Evolutionary conservation across 2,113 vertebrate species (phyloP).

Genomic region (Alethe diademata): DNA sequence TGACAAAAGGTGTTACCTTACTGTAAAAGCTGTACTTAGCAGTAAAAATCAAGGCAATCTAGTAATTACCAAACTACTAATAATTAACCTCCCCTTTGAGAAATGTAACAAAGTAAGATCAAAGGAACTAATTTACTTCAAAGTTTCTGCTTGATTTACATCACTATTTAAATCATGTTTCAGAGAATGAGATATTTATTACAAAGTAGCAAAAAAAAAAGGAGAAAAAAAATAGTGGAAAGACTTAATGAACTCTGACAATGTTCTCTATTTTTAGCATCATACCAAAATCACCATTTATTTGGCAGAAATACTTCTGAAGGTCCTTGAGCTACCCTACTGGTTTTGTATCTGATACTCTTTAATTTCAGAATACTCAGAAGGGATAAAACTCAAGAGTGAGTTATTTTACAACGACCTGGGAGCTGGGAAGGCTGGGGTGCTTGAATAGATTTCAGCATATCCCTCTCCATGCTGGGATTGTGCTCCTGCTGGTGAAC

Average conservation of each 20-base stretch:
- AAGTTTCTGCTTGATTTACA: conserved; percentile 52
- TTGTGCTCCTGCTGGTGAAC: not conserved
- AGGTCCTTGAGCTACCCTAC: not conserved
- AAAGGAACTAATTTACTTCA: conserved; percentile 55
- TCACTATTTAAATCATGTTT: conserved; percentile 53
- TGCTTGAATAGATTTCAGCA: not conserved
- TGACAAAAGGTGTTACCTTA: conserved; percentile 9
- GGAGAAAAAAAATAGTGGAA: not conserved
- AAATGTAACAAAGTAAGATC: conserved; percentile 47
- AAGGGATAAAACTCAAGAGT: not conserved
- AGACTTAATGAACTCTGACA: not conserved
- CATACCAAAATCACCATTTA: not conserved
- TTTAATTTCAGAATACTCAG: not conserved
- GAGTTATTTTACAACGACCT: not conserved
- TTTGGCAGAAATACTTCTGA: not conserved
- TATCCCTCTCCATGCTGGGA: not conserved
- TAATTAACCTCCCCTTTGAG: conserved; percentile 59
- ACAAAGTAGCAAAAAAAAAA: not conserved
- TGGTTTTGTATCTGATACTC: not conserved
- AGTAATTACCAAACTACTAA: conserved; percentile 44
- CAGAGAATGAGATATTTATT: conserved; percentile 32
- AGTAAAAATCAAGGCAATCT: conserved; percentile 45
- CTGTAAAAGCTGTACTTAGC: conserved; percentile 24
- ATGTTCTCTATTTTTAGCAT: not conserved
- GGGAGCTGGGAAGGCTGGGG: not conserved